Base-by-base conservation (phyloP, 2,888 invertebrate genomes). In the Polymixis lichenea region DNA sequence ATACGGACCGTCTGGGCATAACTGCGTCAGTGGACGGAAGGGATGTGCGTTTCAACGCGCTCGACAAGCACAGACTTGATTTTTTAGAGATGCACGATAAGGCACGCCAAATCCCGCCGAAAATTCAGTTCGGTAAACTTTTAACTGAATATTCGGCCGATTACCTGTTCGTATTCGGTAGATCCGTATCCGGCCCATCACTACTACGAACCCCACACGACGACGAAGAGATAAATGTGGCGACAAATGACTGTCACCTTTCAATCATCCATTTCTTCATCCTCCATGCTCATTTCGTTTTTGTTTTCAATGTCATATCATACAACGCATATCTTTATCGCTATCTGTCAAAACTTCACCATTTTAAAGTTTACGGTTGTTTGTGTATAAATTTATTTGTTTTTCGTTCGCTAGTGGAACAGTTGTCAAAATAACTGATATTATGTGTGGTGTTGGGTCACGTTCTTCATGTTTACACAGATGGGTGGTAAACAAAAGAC, bases 361-460 rank as follows among this genome's bases (percentile, higher is more conserved):
- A 32, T 73, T 61, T 46, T 55, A 46, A 74, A 75, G 13, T 49
- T 38, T 15, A 49, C 8, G 38, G 25, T 38, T 62, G 25, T 53
- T 46, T 61, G 19, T 22, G 32, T 13, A n/a, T 49, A 5, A 75
- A 75, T 65, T 38, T 56, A 75, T 64, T 65, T 64, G 25, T 62
- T 49, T 22, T 49, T 25, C 9, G n/a, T 58, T 51, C 58, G 51
- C 43, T 49, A 56, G 9, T 49, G 53, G 22, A 64, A 64, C 66
- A 71, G 43, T 38, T 69, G 69, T 75, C 28, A 55, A 75, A 80
- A 80, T 58, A 80, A 11, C 22, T 67, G 15, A 46, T 38, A 38
- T 38, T 28, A 22, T 53, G 13, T 65, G 32, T 65, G 3, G 15
- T 46, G 15, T 65, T 74, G 15, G 49, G 22, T 28, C n/a, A n/a